phyloP scores from a whole-genome alignment of 2,888 invertebrate genomes.

The Agriopis aurantiaria region DNA sequence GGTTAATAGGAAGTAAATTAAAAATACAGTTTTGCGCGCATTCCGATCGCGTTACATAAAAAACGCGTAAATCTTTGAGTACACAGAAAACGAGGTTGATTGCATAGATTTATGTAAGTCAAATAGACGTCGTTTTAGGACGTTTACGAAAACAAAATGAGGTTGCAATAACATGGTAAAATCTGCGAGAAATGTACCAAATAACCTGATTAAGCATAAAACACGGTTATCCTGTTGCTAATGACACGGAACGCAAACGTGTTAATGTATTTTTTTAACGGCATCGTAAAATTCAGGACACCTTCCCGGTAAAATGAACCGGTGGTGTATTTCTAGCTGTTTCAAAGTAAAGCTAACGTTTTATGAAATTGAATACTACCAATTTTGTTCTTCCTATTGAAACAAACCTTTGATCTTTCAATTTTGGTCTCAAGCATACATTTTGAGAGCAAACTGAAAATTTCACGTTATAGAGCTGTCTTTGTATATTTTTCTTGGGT shows the following conservation, averaged over 20 bases:
- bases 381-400: not conserved
- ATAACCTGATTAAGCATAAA: constrained; percentile 66
- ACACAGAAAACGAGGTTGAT: constrained; percentile 47
- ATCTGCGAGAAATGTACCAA: constrained; percentile 60
- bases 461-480: too few relatives aligned
- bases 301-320: constrained; percentile 36
- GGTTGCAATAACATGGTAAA: constrained; percentile 68
- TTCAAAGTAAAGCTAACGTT: constrained; percentile 1
- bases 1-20: constrained; percentile 36
- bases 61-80: constrained; percentile 41
- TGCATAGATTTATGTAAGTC: constrained; percentile 45
- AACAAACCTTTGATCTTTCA: too few relatives aligned
- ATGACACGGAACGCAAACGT: constrained; percentile 34
- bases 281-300: constrained; percentile 42
- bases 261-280: constrained; percentile 44
- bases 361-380: constrained; percentile 3
- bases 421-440: too few relatives aligned
- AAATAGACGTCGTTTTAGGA: constrained; percentile 33
- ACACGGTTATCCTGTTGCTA: constrained; percentile 73
- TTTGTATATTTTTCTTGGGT: too few relatives aligned
- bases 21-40: constrained; percentile 39
- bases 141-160: constrained; percentile 33
- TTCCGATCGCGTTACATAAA: constrained; percentile 36
- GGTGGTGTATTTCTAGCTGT: not conserved
- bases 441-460: too few relatives aligned